phyloP scores from a whole-genome alignment of 1,140 invertebrate species.

The Neotoxoptera formosana region DNA sequence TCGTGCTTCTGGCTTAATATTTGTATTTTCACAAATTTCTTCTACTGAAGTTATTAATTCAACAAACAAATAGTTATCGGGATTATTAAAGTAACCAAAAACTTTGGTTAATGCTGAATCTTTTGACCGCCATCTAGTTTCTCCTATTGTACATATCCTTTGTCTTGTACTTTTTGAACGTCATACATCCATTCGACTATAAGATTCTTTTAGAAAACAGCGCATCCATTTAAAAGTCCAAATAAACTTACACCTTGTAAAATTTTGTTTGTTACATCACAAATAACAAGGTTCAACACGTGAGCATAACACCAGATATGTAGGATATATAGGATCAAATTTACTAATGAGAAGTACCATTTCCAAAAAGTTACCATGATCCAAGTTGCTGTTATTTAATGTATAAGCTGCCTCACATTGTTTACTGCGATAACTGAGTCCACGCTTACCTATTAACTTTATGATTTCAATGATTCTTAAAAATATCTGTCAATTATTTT shows the following conservation, averaged over 20 bases:
- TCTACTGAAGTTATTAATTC: too few relatives aligned
- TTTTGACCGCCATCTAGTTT: too few relatives aligned
- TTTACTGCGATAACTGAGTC: not conserved
- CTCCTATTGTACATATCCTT: too few relatives aligned
- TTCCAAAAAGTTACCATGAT: conserved; percentile 50
- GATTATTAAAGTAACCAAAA: too few relatives aligned
- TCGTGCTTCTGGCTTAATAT: too few relatives aligned
- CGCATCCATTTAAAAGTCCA: too few relatives aligned
- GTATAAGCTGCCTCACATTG: conserved; percentile 3
- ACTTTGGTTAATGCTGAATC: too few relatives aligned
- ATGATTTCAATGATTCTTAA: conserved; percentile 44
- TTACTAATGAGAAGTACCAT: conserved; percentile 5
- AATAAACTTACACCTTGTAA: conserved; percentile 2
- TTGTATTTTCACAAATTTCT: too few relatives aligned
- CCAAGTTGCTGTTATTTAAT: not conserved
- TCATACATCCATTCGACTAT: too few relatives aligned
- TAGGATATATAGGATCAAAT: conserved; percentile 4
- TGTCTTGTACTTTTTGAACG: too few relatives aligned
- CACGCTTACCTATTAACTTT: conserved; percentile 34
- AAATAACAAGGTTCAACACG: not conserved
- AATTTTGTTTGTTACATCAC: not conserved
- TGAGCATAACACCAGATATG: not conserved
- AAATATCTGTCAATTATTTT: not conserved
- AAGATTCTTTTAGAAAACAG: too few relatives aligned
- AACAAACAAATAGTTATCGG: too few relatives aligned